Evolutionary conservation across 2,888 invertebrate genomes (phyloP).

Genomic region (Nemurella pictetii): DNA sequence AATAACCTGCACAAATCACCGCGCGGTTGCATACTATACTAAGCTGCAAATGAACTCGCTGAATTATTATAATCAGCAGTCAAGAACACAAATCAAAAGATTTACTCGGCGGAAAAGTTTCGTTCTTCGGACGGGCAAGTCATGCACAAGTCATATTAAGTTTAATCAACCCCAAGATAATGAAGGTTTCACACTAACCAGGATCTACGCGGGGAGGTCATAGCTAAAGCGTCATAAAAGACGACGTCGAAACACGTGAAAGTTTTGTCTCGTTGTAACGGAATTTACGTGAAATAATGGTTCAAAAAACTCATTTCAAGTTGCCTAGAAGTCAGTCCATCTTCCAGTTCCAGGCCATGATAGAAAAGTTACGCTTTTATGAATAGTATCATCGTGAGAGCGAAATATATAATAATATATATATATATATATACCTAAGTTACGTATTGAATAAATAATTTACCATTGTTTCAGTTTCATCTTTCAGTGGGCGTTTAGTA

Average conservation of each 20-base stretch:
- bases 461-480: conserved; percentile 37
- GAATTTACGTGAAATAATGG: conserved; percentile 29
- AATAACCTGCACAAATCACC: background rate
- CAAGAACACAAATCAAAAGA: conserved; percentile 13
- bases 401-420: background rate
- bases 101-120: background rate
- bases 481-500: conserved; percentile 39
- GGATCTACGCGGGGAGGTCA: conserved; percentile 35
- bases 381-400: background rate
- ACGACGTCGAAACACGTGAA: background rate
- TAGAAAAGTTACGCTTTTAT: background rate
- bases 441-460: conserved; percentile 22
- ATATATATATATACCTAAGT: background rate
- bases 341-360: background rate
- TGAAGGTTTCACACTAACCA: conserved; percentile 44
- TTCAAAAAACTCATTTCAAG: conserved; percentile 34
- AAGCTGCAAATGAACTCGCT: background rate
- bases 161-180: conserved; percentile 47
- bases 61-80: background rate
- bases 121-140: background rate
- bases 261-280: conserved; percentile 18
- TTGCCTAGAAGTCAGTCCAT: conserved; percentile 17
- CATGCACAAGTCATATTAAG: conserved; percentile 42
- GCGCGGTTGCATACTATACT: background rate
- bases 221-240: background rate